These are phyloP conservation scores for Baccha elongata DNA, from an alignment of 2,888 invertebrate species.

Conservation along the genomic window DNA sequence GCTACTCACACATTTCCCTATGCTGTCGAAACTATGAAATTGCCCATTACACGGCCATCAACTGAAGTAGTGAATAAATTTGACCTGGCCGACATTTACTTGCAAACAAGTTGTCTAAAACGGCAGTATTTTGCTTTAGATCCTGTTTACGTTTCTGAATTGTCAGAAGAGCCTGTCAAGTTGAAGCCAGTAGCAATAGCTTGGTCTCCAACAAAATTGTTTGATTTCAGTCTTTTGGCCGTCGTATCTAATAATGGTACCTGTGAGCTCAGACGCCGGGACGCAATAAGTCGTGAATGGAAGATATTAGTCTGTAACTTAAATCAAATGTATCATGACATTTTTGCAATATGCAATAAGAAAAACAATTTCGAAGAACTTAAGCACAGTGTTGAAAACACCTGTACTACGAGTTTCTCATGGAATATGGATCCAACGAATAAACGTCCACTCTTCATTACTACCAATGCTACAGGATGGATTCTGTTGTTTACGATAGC, in stretches of 20 bases:
- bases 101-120: slow-evolving; percentile 74
- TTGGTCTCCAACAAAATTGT: slow-evolving; percentile 67
- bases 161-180: slow-evolving; percentile 74
- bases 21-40: slow-evolving; percentile 64
- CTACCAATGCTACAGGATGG: slow-evolving; percentile 79
- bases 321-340: slow-evolving; percentile 55
- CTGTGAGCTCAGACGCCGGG: slow-evolving; percentile 75
- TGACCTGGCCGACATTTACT: slow-evolving; percentile 76
- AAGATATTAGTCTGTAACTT: slow-evolving; percentile 59
- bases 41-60: slow-evolving; percentile 71
- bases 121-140: slow-evolving; percentile 78
- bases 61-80: slow-evolving; percentile 74
- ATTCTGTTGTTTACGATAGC: slow-evolving; percentile 75
- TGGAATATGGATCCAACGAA: slow-evolving; percentile 73
- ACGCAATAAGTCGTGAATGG: slow-evolving; percentile 74
- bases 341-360: slow-evolving; percentile 63
- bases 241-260: slow-evolving; percentile 77
- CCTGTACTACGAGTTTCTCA: slow-evolving; percentile 77
- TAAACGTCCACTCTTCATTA: slow-evolving; percentile 57
- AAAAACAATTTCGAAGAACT: slow-evolving; percentile 74
- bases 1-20: slow-evolving; percentile 75
- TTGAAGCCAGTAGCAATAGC: slow-evolving; percentile 67
- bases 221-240: slow-evolving; percentile 74
- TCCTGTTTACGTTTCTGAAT: slow-evolving; percentile 76
- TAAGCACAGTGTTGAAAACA: slow-evolving; percentile 75